Percentiles rank a stretch among this genome's conserved stretches.
phyloP scores from a whole-genome alignment of 2,888 invertebrate species.

The Polymixis lichenea region DNA sequence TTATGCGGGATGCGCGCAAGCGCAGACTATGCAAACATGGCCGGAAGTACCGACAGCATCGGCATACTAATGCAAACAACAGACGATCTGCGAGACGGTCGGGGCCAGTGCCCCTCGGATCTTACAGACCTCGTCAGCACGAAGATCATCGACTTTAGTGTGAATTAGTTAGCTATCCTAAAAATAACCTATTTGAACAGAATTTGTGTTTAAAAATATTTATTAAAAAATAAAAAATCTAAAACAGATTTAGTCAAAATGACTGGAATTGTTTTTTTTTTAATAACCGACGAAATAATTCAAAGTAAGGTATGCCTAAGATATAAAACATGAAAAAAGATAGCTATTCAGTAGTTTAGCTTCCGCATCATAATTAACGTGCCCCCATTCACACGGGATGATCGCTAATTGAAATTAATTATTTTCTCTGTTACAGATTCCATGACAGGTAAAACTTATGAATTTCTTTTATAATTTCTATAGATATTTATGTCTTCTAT shows the following conservation, averaged over 20 bases:
- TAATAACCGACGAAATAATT: too few species aligned
- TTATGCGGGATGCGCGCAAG: conserved; percentile 70
- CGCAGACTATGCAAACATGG: conserved; percentile 61
- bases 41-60: conserved; percentile 60
- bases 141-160: background rate
- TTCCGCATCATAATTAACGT: conserved; percentile 31
- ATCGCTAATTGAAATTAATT: conserved; percentile 42
- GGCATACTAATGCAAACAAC: conserved; percentile 64
- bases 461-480: conserved; percentile 19
- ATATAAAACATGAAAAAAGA: conserved; percentile 24
- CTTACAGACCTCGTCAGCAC: conserved; percentile 4
- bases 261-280: too few species aligned
- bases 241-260: background rate
- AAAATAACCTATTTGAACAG: background rate
- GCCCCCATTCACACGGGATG: conserved; percentile 48
- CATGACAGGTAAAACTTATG: conserved; percentile 17
- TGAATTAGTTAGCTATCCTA: conserved; percentile 4
- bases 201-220: background rate
- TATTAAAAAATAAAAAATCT: background rate
- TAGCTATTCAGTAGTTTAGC: conserved; percentile 7
- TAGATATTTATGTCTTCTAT: background rate
- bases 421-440: conserved; percentile 51
- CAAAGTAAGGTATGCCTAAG: background rate
- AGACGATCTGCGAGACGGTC: conserved; percentile 39
- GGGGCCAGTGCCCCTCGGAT: conserved; percentile 21